Base-by-base conservation (phyloP, 2,888 invertebrate genomes). In the Plagodis dolabraria region DNA sequence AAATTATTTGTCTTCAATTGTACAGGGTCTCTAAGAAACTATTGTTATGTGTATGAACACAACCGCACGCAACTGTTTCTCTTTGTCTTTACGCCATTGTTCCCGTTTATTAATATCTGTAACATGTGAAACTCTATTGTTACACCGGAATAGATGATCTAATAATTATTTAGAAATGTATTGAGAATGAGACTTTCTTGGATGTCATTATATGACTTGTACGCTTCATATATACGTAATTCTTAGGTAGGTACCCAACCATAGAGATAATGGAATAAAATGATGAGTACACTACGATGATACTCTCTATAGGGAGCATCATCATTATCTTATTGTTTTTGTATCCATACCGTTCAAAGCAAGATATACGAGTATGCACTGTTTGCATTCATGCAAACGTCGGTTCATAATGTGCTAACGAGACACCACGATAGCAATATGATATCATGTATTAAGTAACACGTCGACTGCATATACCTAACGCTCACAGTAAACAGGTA, bases 1-100 rank as follows among this genome's bases (percentile, higher is more conserved):
- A 22, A 22, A 22, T 22, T 22, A 22, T 22, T 2, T 22, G 22
- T 42, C 42, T n/a, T n/a, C 5, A 42, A 2, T 12, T 51, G 46
- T 46, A 51, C 12, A 50, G 9, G 50, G 50, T 34, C 40, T 6
- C 36, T 57, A 35, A 52, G 35, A 46, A 42, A 36, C 45, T 53
- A 49, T 53, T 58, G 11, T 44, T 50, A 42, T 56, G 38, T 53
- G 4, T 33, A 9, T 12, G 34, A 10, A 43, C 43, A 46, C 43
- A 35, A 8, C 38, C 47, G 9, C 44, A 53, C 38, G 35, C 54
- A 54, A 50, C 50, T 53, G 51, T 57, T 47, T 38, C 33, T 38
- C 57, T 48, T 62, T 57, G 57, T 63, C 58, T 57, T 35, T 43
- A 42, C 33, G 22, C 47, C 33, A 64, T 67, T 65, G 58, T 71